These are phyloP conservation scores for Pseudomyrmex flavicornis DNA, from an alignment of 1,140 invertebrate genomes.

Conservation along the genomic window DNA sequence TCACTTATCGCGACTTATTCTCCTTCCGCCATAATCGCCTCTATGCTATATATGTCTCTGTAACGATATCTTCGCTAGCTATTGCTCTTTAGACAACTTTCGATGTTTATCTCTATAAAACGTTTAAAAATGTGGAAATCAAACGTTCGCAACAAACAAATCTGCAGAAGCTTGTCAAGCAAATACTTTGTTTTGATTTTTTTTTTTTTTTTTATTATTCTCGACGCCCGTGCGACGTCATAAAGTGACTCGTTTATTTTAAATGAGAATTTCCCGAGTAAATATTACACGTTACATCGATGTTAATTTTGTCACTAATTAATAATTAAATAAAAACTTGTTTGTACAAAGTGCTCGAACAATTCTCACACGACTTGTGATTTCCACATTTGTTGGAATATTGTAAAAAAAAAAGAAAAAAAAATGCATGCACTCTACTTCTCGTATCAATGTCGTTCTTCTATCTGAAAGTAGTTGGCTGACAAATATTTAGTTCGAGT, in stretches of 20 bases:
- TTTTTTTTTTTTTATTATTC: background rate
- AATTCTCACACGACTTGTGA: background rate
- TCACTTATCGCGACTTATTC: constrained; percentile 54
- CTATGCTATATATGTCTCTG: constrained; percentile 7
- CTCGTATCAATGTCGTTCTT: constrained; percentile 37
- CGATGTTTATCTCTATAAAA: constrained; percentile 37
- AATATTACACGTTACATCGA: too few relatives aligned
- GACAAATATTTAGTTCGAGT: too few relatives aligned
- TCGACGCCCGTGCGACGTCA: background rate
- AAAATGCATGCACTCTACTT: constrained; percentile 43
- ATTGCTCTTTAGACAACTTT: constrained; percentile 45
- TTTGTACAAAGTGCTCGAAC: constrained; percentile 2
- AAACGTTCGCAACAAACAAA: background rate
- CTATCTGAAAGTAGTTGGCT: constrained; percentile 3
- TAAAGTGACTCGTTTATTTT: background rate
- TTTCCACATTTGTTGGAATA: constrained; percentile 41
- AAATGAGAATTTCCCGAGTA: background rate
- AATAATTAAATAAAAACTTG: too few relatives aligned
- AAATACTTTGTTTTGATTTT: background rate
- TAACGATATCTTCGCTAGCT: constrained; percentile 41
- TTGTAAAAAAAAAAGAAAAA: background rate
- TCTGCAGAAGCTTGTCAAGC: background rate
- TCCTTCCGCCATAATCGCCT: constrained; percentile 31
- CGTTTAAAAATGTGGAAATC: constrained; percentile 45
- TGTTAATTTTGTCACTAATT: too few relatives aligned